Percentiles rank a stretch among this genome's conserved stretches.
Conservation (phyloP, 1,140 invertebrate genomes). For the Drosophila sturtevanti region DNA sequence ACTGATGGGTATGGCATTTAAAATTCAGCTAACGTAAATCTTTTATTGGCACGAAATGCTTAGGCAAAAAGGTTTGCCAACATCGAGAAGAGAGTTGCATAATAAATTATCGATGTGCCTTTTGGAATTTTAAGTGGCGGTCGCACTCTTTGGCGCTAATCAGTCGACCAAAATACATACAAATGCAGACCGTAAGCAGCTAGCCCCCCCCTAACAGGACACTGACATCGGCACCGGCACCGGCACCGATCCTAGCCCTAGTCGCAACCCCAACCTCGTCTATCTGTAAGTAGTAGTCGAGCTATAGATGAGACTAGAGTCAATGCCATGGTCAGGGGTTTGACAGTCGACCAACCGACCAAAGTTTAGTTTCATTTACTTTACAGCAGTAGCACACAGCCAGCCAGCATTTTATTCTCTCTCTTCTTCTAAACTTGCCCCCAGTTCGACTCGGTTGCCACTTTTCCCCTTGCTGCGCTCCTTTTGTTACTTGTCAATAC, state of each 20-base stretch:
- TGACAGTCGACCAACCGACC: not conserved
- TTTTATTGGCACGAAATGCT: constrained; percentile 77
- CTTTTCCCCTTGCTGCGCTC: not conserved
- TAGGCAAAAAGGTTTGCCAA: constrained; percentile 62
- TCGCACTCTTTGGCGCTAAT: constrained; percentile 51
- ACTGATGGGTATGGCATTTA: constrained; percentile 39
- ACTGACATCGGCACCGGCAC: no score
- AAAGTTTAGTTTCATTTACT: constrained; percentile 15
- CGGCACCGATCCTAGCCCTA: no score
- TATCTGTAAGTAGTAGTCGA: not conserved
- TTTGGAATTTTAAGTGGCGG: constrained; percentile 70
- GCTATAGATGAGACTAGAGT: not conserved
- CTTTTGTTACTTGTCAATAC: constrained; percentile 73
- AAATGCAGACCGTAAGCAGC: no score
- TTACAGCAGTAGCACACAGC: not conserved
- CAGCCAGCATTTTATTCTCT: no score
- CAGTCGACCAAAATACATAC: constrained; percentile 42
- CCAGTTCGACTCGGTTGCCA: no score
- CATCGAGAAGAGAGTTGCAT: constrained; percentile 64
- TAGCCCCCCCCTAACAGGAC: no score
- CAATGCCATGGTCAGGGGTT: constrained; percentile 17
- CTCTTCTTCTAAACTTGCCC: no score
- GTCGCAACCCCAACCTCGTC: no score
- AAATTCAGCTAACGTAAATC: constrained; percentile 75
- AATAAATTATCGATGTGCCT: constrained; percentile 76